These are phyloP conservation scores for Drosophila mayaguana DNA, from an alignment of 2,888 invertebrate genomes.

Conservation along the genomic window DNA sequence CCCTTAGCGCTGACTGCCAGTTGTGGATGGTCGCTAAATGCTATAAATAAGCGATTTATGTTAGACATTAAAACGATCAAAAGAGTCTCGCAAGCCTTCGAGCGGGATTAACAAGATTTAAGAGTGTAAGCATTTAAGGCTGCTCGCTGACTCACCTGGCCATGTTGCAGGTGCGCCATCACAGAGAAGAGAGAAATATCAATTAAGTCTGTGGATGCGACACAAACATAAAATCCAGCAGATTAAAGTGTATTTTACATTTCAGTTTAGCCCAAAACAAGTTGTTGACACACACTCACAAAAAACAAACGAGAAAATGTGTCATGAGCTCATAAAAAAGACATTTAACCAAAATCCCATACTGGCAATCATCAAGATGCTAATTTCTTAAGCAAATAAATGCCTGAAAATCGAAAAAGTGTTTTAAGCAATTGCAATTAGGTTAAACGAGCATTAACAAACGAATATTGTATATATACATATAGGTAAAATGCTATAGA, in stretches of 20 bases:
- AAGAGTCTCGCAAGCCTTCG: slow-evolving; percentile 40
- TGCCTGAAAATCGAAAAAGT: neutral
- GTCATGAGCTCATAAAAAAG: neutral
- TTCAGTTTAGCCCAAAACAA: slow-evolving; percentile 23
- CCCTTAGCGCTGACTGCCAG: slow-evolving; percentile 2
- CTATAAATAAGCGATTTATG: slow-evolving; percentile 58
- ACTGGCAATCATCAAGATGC: neutral
- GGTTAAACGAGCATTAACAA: too few relatives aligned
- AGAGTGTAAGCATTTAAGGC: slow-evolving; percentile 3
- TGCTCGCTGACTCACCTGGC: neutral
- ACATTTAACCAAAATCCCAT: neutral
- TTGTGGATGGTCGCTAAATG: slow-evolving; percentile 47
- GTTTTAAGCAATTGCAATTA: neutral
- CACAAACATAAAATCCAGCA: slow-evolving; percentile 1
- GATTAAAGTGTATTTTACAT: slow-evolving; percentile 11
- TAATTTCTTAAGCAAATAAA: neutral
- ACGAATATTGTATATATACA: too few relatives aligned
- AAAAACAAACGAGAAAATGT: neutral
- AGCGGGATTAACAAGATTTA: slow-evolving; percentile 34
- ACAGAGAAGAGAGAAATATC: slow-evolving; percentile 1
- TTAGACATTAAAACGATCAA: slow-evolving; percentile 56
- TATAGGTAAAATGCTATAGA: too few relatives aligned
- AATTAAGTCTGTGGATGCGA: neutral
- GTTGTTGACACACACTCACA: slow-evolving; percentile 11
- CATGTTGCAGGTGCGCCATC: slow-evolving; percentile 18